Evolutionary conservation across 2,888 invertebrate genomes (phyloP), one percentile per base, ranked within the genome.

Genomic region (Dendrolimus pini): DNA sequence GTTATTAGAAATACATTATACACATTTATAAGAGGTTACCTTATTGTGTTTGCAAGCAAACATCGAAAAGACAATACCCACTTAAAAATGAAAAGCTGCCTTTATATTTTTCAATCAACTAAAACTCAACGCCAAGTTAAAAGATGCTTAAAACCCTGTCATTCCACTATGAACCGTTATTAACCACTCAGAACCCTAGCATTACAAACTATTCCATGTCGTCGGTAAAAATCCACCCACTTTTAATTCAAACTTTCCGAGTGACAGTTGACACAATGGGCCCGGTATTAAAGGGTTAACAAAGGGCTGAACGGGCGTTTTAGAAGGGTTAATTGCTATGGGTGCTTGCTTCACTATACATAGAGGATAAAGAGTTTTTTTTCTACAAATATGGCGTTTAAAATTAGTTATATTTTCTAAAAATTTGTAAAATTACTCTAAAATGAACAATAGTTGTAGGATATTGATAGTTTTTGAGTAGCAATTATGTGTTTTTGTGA

Each of bases 221-320:
- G 62, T 60, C 60, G 61, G 67, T 73, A 75, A 72, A 70, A 73
- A 78, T 82, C 83, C 88, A 82, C 89, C 89, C 86, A 88, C 87
- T 88, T 89, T 84, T 83, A 80, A 83, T 83, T 83, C 82, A 82
- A 74, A 65, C 74, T 73, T 74, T 66, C 66, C 70, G 72, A 82
- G 82, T 85, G 89, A 89, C 89, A 89, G 87, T 89, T 89, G 89
- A 89, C 85, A 84, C 85, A 88, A 88, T 81, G 74, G 82, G 68
- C 64, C 64, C 67, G 66, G 75, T 80, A 80, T 79, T 74, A 83
- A 85, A 85, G 85, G 87, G 86, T 82, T 84, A 82, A 82, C 79
- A 86, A 85, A 82, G 82, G 82, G 77, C 80, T 80, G 84, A 85
- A 74, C 72, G 66, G 82, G 81, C 79, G 74, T 75, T 71, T 74